A percentile compares a stretch with the other conserved stretches of the same genome.
phyloP scores from a whole-genome alignment of 2,888 invertebrate species.

The Apamea anceps region DNA sequence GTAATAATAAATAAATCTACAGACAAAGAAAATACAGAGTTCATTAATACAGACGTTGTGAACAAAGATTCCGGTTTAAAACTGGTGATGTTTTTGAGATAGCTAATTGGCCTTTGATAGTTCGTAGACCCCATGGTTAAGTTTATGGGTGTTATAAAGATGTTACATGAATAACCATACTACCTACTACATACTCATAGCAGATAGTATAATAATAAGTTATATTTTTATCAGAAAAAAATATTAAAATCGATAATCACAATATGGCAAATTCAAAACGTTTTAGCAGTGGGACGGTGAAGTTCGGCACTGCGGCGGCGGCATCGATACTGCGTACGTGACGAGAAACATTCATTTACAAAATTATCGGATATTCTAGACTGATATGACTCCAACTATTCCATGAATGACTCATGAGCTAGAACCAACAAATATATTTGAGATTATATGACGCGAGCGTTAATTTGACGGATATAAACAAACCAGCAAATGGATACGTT shows the following conservation, averaged over 20 bases:
- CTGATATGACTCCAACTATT: slow-evolving; percentile 50
- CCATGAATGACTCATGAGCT: slow-evolving; percentile 47
- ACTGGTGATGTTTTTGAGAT: slow-evolving; percentile 42
- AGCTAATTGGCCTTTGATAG: slow-evolving; percentile 33
- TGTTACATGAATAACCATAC: background rate
- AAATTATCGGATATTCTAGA: slow-evolving; percentile 63
- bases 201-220: background rate
- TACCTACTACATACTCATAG: background rate
- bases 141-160: slow-evolving; percentile 12
- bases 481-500: slow-evolving; percentile 41
- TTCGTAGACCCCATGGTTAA: slow-evolving; percentile 37
- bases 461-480: slow-evolving; percentile 33
- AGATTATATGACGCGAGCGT: slow-evolving; percentile 20
- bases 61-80: slow-evolving; percentile 70
- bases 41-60: slow-evolving; percentile 71
- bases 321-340: slow-evolving; percentile 67
- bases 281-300: slow-evolving; percentile 52
- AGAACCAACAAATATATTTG: slow-evolving; percentile 35
- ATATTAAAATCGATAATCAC: background rate
- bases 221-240: background rate
- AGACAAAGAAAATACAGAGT: slow-evolving; percentile 81
- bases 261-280: slow-evolving; percentile 12
- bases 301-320: slow-evolving; percentile 59
- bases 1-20: slow-evolving; percentile 78
- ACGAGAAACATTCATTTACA: slow-evolving; percentile 65